Evolutionary conservation across 2,113 vertebrate genomes (phyloP).

Genomic region (Nannospalax galili): DNA sequence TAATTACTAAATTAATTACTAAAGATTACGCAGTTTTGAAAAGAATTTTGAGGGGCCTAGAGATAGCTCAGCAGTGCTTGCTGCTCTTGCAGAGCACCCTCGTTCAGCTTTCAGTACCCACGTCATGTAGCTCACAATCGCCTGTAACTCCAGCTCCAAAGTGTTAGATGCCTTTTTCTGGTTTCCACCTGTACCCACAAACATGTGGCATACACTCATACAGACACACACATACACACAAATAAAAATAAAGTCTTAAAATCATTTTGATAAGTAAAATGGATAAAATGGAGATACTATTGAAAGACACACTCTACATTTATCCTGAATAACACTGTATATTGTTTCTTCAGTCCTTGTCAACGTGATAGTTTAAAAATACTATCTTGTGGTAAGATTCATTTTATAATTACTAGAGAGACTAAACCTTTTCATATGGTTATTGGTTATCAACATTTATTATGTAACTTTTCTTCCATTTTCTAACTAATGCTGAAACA

Average conservation of each 20-base stretch:
- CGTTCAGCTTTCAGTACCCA: neutral
- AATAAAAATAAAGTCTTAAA: neutral
- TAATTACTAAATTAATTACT: neutral
- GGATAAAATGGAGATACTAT: no score
- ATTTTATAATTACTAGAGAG: neutral
- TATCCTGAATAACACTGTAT: neutral
- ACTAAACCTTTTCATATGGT: neutral
- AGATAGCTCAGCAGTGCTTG: neutral
- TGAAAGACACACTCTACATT: neutral
- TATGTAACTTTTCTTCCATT: neutral
- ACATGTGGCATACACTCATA: no score
- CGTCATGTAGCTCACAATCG: neutral
- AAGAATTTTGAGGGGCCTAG: neutral
- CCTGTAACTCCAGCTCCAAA: neutral
- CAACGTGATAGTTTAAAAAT: slow-evolving; percentile 1
- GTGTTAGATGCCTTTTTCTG: neutral
- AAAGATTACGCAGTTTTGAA: neutral
- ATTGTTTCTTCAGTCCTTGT: slow-evolving; percentile 8
- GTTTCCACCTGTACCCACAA: neutral
- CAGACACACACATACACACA: neutral
- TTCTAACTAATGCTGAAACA: neutral
- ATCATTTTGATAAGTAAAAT: no score
- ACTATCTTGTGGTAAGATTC: neutral
- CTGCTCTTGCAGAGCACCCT: neutral
- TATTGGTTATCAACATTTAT: neutral